These are phyloP conservation scores for Phalera bucephala DNA, from an alignment of 2,888 invertebrate genomes.

Conservation along the genomic window DNA sequence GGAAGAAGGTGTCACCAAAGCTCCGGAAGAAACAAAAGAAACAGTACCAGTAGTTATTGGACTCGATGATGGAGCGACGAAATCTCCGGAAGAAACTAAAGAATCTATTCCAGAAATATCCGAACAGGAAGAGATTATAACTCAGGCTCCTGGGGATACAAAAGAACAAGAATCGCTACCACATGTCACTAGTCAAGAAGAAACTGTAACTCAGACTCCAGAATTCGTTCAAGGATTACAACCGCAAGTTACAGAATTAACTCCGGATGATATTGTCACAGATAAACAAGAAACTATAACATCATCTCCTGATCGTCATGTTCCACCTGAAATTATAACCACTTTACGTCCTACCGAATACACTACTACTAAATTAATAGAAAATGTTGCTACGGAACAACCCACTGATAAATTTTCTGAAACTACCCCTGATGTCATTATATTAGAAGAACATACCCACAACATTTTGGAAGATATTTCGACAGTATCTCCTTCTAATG, in stretches of 20 bases:
- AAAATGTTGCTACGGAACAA: conserved; percentile 14
- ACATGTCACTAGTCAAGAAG: neutral
- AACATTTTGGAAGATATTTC: conserved; percentile 17
- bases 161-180: neutral
- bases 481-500: conserved; percentile 5
- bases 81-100: neutral
- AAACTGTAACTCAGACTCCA: neutral
- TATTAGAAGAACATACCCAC: conserved; percentile 62
- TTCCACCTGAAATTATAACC: conserved; percentile 1
- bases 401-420: conserved; percentile 29
- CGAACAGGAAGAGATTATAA: neutral
- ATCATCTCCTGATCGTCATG: conserved; percentile 2
- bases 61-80: conserved; percentile 2
- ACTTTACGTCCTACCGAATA: neutral
- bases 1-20: neutral
- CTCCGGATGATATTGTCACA: no score
- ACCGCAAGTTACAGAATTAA: neutral
- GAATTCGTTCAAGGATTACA: no score
- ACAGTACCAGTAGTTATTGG: neutral
- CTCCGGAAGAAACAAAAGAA: conserved; percentile 5
- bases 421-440: conserved; percentile 55
- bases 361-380: conserved; percentile 6
- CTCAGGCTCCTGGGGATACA: neutral
- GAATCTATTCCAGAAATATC: neutral
- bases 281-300: conserved; percentile 14